These are phyloP conservation scores for Magallana gigas DNA, from an alignment of 1,140 invertebrate genomes.

Conservation along the genomic window DNA sequence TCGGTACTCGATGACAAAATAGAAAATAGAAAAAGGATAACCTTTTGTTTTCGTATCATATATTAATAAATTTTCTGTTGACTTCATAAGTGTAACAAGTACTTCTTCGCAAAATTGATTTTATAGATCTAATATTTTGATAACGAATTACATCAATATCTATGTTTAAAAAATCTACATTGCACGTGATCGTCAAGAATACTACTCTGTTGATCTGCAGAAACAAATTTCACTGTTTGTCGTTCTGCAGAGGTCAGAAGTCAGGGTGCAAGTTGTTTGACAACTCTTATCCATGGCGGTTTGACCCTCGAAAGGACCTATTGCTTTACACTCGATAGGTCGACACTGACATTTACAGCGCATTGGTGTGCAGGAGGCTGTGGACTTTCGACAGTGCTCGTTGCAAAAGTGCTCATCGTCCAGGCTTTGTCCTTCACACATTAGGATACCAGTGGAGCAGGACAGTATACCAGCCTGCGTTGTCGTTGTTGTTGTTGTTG, in stretches of 20 bases:
- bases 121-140: no score
- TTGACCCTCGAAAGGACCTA: not conserved
- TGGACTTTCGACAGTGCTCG: not conserved
- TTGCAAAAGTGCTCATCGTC: not conserved
- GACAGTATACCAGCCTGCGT: not conserved
- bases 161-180: no score
- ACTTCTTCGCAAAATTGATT: no score
- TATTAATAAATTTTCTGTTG: no score
- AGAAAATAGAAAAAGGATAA: no score
- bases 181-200: no score
- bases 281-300: not conserved
- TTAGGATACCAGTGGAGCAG: not conserved
- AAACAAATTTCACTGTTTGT: not conserved
- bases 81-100: no score
- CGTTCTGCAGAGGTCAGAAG: not conserved
- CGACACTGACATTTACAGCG: not conserved
- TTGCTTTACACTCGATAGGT: not conserved
- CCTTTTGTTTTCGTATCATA: no score
- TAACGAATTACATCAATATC: no score
- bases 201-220: no score
- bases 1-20: no score
- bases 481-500: not conserved
- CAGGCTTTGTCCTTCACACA: not conserved
- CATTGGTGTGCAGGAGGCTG: not conserved
- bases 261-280: not conserved